Evolutionary conservation across 2,797 vertebrate species (phyloP), one percentile per base, ranked within the genome.

Genomic region (Periparus ater): DNA sequence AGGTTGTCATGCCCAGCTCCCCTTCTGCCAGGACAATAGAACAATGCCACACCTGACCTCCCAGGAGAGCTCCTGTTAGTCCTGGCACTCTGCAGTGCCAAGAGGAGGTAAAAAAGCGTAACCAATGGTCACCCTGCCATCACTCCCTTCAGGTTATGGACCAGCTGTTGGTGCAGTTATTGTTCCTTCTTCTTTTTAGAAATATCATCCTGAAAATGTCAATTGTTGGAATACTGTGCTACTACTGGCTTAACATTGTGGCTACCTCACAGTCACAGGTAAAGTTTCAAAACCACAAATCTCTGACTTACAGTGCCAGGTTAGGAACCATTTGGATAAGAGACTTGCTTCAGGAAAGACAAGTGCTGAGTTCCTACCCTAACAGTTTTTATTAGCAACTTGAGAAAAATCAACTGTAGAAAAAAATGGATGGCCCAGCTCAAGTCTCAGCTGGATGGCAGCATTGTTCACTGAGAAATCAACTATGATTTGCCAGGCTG

Each of bases 151-250:
- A 11, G 30, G 29, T 36, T 36, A 17, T 10, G 29, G 11, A 47
- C 12, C 26, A 62, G 22, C 36, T 85, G 10, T 47, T 53, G 30
- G 25, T 75, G 34, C 53, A 65, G 9, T 92, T 72, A 40, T 77
- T 96, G 77, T 88, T 78, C 50, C 30, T 89, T 93, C 77, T 94
- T 76, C 72, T 81, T 81, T 94, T 75, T 58, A 99, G 99, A 97
- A 99, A 99, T 86, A 97, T 98, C 58, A 53, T 99, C 30, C 98
- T 99, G 96, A 99, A 98, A 97, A 98, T 99, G 81, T 99, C 98
- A 25, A 96, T 99, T 87, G 86, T 99, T 95, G 99, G 98, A 34
- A 98, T 99, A 94, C 97, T 99, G 70, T 99, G 99, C 96, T 98
- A 99, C 96, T 98, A 99, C 89, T 99, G 99, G 99, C 98, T 99